Conservation (phyloP, 2,113 vertebrate genomes). For the Leptobrachium ailaonicum region DNA sequence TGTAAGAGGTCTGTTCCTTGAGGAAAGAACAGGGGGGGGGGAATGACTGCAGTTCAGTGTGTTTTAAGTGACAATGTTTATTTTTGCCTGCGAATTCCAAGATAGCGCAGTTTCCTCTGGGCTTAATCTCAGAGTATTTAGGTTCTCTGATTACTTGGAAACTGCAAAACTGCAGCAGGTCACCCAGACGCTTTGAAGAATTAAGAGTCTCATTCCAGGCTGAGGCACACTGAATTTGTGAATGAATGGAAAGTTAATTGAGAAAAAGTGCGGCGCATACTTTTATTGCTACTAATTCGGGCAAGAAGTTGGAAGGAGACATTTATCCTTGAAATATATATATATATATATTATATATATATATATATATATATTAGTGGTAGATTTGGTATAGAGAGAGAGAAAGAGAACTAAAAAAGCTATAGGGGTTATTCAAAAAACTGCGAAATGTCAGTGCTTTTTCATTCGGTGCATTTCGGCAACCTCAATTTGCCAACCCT, state of each 20-base stretch:
- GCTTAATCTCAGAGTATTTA: constrained; percentile 61
- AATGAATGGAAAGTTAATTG: constrained; percentile 75
- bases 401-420: no score
- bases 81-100: constrained; percentile 58
- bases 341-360: no score
- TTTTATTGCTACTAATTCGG: constrained; percentile 64
- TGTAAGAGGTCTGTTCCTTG: constrained; percentile 52
- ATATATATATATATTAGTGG: no score
- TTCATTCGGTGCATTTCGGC: no score
- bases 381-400: no score
- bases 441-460: no score
- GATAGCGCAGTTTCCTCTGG: constrained; percentile 56
- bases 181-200: constrained; percentile 67
- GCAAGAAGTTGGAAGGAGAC: constrained; percentile 33
- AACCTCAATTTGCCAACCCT: no score
- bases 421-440: no score
- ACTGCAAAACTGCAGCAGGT: constrained; percentile 63
- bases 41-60: constrained; percentile 46
- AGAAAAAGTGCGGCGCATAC: constrained; percentile 64
- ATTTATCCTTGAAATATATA: not conserved
- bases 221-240: constrained; percentile 68
- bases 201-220: constrained; percentile 67
- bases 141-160: constrained; percentile 66
- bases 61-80: constrained; percentile 63
- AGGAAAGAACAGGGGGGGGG: constrained; percentile 49